phyloP scores from a whole-genome alignment of 2,797 vertebrate genomes.

The Oophaga sylvatica region DNA sequence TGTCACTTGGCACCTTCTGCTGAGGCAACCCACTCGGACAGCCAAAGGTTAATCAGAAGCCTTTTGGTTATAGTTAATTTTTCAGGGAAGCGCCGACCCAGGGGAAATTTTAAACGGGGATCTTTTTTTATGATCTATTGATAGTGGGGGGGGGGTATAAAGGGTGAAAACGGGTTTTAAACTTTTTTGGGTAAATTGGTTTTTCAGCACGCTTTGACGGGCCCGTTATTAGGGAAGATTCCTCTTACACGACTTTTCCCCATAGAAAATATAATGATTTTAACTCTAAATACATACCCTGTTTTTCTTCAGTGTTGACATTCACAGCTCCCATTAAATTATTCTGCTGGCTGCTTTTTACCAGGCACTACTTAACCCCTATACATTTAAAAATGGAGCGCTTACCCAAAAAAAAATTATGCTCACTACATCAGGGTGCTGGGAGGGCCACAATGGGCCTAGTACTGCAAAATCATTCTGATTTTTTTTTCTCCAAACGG shows the following conservation, averaged over 20 bases:
- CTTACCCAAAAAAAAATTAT: no score
- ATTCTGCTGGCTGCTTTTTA: neutral
- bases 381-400: neutral
- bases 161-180: neutral
- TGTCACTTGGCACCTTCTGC: slow-evolving; percentile 1
- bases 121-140: neutral
- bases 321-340: neutral
- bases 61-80: neutral
- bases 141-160: no score
- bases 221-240: neutral
- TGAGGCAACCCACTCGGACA: slow-evolving; percentile 23
- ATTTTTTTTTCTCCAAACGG: no score
- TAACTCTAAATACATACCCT: neutral
- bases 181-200: neutral
- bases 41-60: slow-evolving; percentile 32
- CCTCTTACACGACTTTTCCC: neutral
- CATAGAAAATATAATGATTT: neutral
- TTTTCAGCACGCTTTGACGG: neutral
- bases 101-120: slow-evolving; percentile 13
- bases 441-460: no score
- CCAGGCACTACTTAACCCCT: neutral
- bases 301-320: neutral
- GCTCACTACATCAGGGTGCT: no score
- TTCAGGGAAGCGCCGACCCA: slow-evolving; percentile 4
- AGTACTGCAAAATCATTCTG: no score